Conservation (phyloP, 2,113 vertebrate species). For the Helogale parvula region DNA sequence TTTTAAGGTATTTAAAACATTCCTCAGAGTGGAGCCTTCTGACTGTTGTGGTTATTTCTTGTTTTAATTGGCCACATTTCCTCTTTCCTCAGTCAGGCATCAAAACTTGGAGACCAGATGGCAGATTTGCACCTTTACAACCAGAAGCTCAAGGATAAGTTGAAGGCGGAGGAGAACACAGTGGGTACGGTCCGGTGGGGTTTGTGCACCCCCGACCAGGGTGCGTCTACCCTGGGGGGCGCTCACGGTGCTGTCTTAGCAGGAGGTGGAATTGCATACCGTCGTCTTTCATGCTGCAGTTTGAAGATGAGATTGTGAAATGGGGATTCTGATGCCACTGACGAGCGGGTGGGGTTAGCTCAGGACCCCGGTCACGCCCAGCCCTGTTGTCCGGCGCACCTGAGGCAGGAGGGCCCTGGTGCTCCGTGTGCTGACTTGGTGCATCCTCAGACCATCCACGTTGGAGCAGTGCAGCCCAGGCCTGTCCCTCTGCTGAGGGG, state of each 20-base stretch:
- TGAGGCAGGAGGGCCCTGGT: neutral
- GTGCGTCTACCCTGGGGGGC: neutral
- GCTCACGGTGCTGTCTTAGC: neutral
- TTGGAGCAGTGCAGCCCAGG: neutral
- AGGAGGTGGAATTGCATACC: neutral
- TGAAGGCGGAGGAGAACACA: slow-evolving; percentile 86
- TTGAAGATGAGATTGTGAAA: neutral
- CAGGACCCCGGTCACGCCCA: neutral
- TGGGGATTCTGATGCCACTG: neutral
- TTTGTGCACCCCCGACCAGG: neutral
- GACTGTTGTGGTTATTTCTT: neutral
- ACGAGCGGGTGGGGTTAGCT: neutral
- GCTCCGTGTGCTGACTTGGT: too few relatives aligned
- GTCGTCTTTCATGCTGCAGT: too few relatives aligned
- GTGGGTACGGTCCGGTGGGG: slow-evolving; percentile 84
- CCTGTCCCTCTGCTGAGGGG: neutral
- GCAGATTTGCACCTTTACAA: slow-evolving; percentile 95
- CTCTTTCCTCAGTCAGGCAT: slow-evolving; percentile 85
- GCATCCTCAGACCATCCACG: neutral
- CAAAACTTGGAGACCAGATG: slow-evolving; percentile 91
- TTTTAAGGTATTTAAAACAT: neutral
- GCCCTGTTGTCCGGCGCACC: neutral
- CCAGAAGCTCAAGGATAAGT: slow-evolving; percentile 89
- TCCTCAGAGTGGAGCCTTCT: neutral
- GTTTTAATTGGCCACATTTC: neutral